Conservation (phyloP, 2,113 vertebrate genomes). For the Xiphophorus maculatus region DNA sequence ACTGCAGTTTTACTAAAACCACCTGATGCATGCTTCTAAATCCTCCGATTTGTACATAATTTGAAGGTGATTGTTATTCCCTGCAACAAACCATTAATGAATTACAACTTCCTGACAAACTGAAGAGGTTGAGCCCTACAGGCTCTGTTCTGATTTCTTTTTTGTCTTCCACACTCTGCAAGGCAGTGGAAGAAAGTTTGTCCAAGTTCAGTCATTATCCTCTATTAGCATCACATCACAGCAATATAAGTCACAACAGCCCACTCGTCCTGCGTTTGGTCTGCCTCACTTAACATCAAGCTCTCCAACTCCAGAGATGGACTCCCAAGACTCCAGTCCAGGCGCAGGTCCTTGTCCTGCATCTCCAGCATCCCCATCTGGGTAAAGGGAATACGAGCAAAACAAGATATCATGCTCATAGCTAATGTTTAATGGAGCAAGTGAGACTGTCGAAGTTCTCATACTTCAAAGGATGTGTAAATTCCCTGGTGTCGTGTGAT, state of each 20-base stretch:
- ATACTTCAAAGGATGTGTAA: background rate
- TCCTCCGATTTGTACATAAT: background rate
- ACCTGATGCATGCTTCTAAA: background rate
- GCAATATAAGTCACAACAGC: background rate
- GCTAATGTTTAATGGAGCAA: background rate
- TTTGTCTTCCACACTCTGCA: background rate
- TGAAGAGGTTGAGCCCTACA: background rate
- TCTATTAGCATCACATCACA: slow-evolving; percentile 34
- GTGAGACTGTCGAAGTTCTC: too few species aligned
- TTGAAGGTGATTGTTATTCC: background rate
- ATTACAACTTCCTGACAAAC: background rate
- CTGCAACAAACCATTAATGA: slow-evolving; percentile 5
- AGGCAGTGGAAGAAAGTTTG: background rate
- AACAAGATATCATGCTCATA: background rate
- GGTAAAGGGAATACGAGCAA: background rate
- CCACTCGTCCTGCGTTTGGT: background rate
- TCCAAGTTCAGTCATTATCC: slow-evolving; percentile 29
- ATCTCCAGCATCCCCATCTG: background rate
- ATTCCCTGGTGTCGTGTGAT: background rate
- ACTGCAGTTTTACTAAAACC: background rate
- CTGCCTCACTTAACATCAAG: slow-evolving; percentile 16
- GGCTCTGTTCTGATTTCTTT: background rate
- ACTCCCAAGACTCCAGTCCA: background rate
- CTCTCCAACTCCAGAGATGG: background rate
- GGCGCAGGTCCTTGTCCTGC: background rate